Base-by-base conservation (phyloP, 2,113 vertebrate species). In the Pantherophis guttatus region DNA sequence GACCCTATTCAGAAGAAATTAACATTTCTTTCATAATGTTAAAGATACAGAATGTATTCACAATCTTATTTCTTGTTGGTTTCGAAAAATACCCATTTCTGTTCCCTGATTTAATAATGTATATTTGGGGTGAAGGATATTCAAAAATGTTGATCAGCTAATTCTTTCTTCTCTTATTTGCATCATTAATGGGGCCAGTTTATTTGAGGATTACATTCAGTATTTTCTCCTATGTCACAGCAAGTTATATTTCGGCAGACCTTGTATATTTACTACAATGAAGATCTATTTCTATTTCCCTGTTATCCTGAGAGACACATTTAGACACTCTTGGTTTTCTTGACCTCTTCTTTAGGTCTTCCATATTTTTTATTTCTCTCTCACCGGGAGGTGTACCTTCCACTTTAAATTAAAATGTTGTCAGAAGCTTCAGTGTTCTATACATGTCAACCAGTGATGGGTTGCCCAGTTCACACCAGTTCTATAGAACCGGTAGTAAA, bases 11-110 rank as follows among this genome's bases (percentile, higher is more conserved):
- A 92, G 91, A 91, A 94, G 54, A 15, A 87, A 87, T 88, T 81
- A 54, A 0, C 89, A 94, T 54, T 29, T 87, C 91, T 86, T 87
- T 12, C 59, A 92, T 94, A 93, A 48, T 93, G 1, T 95, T 86
- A 81, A 39, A 54, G 48, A 92, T 44, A 55, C 12, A 75, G 1
- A 5, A 3, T 54, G 6, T n/a, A 65, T 88, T n/a, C 59, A 91
- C 15, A 81, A 33, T 44, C 1, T 6, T 11, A 58, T 10, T 3
- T 52, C 44, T 90, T 50, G 62, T 81, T 39, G 33, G 33, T 39
- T 81, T 81, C 2, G 0, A 81, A 39, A 62, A 81, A 81, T 81
- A 15, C 15, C 33, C 2, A 33, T 2, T 39, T 81, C 90, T 26
- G 54, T 89, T 57, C 15, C 52, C 19, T 23, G 10, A 23, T 70